phyloP scores from a whole-genome alignment of 2,113 vertebrate species.

The Lophotis ruficrista region DNA sequence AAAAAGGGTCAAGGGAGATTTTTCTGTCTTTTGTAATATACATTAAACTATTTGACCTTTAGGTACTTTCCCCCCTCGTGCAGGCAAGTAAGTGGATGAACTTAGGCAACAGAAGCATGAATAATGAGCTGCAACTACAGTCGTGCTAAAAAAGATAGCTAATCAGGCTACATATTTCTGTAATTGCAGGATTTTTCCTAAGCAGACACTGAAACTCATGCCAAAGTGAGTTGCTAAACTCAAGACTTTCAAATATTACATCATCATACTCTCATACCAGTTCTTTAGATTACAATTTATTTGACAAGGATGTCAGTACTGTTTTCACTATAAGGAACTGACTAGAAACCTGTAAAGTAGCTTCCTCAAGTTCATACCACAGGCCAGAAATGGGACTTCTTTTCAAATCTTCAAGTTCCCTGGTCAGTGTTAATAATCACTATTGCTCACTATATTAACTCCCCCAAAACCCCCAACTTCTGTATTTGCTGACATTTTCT shows the following conservation, averaged over 20 bases:
- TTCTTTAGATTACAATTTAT: neutral
- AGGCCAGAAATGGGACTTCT: neutral
- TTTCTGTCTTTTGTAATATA: neutral
- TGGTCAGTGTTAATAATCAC: neutral
- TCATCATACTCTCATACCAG: neutral
- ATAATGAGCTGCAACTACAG: neutral
- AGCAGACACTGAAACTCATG: neutral
- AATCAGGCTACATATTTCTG: neutral
- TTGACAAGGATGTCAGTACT: neutral
- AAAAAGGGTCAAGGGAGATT: neutral
- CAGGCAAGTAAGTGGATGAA: neutral
- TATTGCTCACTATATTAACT: neutral
- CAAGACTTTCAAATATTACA: neutral
- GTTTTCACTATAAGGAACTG: neutral
- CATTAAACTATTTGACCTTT: neutral
- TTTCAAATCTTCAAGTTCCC: neutral
- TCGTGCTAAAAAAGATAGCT: neutral
- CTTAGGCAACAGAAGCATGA: neutral
- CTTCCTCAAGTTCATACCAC: neutral
- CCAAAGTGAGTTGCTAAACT: neutral
- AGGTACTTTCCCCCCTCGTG: rapidly evolving
- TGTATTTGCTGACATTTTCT: neutral
- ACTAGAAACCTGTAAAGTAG: neutral
- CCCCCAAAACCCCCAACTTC: neutral
- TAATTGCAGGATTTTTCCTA: neutral